Conservation (phyloP, 2,797 vertebrate species). For the Falco peregrinus region DNA sequence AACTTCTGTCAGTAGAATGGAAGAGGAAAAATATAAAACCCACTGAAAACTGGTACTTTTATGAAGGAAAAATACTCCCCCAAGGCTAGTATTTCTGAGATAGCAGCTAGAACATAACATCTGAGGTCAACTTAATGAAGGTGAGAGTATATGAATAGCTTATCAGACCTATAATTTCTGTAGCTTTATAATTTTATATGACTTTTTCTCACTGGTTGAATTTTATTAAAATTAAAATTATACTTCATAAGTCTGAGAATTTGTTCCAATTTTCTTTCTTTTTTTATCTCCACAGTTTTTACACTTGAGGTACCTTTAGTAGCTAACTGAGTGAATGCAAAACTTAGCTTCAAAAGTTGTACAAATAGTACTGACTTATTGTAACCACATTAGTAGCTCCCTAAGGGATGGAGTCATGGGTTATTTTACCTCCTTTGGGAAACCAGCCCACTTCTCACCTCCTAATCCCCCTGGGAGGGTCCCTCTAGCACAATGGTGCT, state of each 20-base stretch:
- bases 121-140: neutral
- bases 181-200: neutral
- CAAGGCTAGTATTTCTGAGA: neutral
- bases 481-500: neutral
- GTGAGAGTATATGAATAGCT: neutral
- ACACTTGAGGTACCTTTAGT: neutral
- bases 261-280: neutral
- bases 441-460: neutral
- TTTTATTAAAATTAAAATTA: neutral
- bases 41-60: neutral
- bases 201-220: neutral
- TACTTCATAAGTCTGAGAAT: neutral
- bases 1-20: neutral
- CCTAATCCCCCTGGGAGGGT: neutral
- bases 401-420: neutral
- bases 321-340: neutral
- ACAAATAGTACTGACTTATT: neutral
- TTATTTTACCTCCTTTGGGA: neutral
- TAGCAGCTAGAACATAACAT: neutral
- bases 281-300: neutral
- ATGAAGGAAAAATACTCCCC: neutral
- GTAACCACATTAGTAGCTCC: neutral
- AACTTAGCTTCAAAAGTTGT: neutral
- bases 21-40: neutral
- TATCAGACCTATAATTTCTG: neutral